Percentiles rank a stretch among this genome's conserved stretches.
phyloP scores from a whole-genome alignment of 1,140 invertebrate genomes.

The Bombyx mori region ASM3026992v2 NC_085116.1:14647001-14647500 shows the following conservation, averaged over 20 bases:
- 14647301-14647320: constrained; percentile 55
- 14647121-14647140: constrained; percentile 21
- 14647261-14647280: constrained; percentile 35
- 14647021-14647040: too few relatives aligned
- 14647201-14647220: constrained; percentile 27
- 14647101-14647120: constrained; percentile 16
- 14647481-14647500: constrained; percentile 36
- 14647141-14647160: constrained; percentile 13
- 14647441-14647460: constrained; percentile 51
- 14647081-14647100: too few relatives aligned
- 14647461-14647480: constrained; percentile 51
- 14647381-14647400: constrained; percentile 56
- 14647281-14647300: constrained; percentile 43
- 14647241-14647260: constrained; percentile 16
- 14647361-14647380: constrained; percentile 53
- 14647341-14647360: constrained; percentile 51
- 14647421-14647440: constrained; percentile 58
- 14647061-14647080: too few relatives aligned
- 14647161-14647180: constrained; percentile 42
- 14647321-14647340: constrained; percentile 66
- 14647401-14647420: constrained; percentile 52
- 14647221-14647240: constrained; percentile 16
- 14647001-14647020: too few relatives aligned
- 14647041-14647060: too few relatives aligned
- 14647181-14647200: constrained; percentile 19